A percentile compares a stretch with the other conserved stretches of the same genome.
Conservation (phyloP, 2,113 vertebrate genomes). For the Oostethus manadensis region DNA sequence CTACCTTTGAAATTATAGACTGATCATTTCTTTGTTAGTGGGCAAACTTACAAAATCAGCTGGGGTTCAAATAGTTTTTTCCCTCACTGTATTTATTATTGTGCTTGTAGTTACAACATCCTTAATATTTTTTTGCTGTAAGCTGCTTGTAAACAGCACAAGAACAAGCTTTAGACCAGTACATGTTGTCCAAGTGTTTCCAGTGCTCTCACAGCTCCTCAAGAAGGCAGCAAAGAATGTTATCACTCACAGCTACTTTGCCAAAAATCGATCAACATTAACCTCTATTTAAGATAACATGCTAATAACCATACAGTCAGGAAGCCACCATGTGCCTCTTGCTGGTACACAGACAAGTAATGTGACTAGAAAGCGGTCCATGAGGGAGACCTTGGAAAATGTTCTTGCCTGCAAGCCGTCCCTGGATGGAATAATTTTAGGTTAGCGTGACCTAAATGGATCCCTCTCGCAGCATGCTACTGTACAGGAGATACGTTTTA, state of each 20-base stretch:
- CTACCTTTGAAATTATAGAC: too few relatives aligned
- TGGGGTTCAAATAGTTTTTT: too few relatives aligned
- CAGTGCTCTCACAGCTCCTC: neutral
- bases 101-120: too few relatives aligned
- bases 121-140: too few relatives aligned
- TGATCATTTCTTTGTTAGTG: too few relatives aligned
- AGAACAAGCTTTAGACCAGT: neutral
- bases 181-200: neutral
- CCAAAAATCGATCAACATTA: constrained; percentile 1
- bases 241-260: neutral
- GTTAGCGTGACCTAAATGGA: constrained; percentile 12
- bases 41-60: too few relatives aligned
- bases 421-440: constrained; percentile 10
- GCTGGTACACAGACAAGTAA: constrained; percentile 26
- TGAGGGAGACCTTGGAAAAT: constrained; percentile 9
- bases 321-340: constrained; percentile 8
- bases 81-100: too few relatives aligned
- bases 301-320: neutral
- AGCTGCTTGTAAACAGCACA: too few relatives aligned
- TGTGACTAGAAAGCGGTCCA: constrained; percentile 29
- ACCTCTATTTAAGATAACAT: constrained; percentile 9
- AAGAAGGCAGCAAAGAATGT: neutral
- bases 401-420: constrained; percentile 5
- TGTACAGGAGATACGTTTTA: neutral
- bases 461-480: neutral